Base-by-base conservation (phyloP, 2,888 invertebrate genomes). In the Rotaria socialis region DNA sequence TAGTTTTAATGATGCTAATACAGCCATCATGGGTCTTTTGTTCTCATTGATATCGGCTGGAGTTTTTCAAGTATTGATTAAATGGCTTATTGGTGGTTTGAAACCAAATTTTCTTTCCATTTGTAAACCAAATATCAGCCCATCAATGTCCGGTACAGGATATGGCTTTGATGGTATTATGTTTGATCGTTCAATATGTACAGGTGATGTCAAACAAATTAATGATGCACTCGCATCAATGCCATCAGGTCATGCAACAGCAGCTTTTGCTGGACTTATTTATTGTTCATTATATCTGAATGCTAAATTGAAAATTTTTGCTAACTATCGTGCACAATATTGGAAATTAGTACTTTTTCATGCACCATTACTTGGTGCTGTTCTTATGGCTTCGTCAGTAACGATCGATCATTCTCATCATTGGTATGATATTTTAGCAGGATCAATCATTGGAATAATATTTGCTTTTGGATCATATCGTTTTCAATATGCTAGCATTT, bases 271-370 rank as follows among this genome's bases (percentile, higher is more conserved):
- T 14, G 80, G 80, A 41, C 52, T 74, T 55, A 14, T 85, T 11
- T 85, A 55, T 41, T 85, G 58, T 67, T 85, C 85, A 43, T 85
- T 55, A 41, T 75, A 85, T 85, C 52, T 85, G 10, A 75, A 85
- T 50, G 85, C 52, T 74, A 75, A 75, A 85, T 75, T 85, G 55
- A 75, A 85, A 74, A 75, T 85, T 43, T 85, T n/a, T 75, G 41
- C 58, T n/a, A 85, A 85, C 41, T 85, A 85, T 75, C 67, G 50
- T 85, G 35, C 52, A 50, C 67, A 85, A 85, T 75, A 52, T 85
- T 75, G 85, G 85, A 75, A 67, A 55, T 24, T 41, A 16, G 27
- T 75, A 35, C n/a, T 74, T 24, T 85, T 74, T 50, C 50, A 67
- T 58, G 10, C 56, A 10, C 50, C 74, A 52, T 52, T 85, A 47